These are phyloP conservation scores for Tiliqua scincoides DNA, from an alignment of 2,113 vertebrate genomes.

Conservation along the genomic window DNA sequence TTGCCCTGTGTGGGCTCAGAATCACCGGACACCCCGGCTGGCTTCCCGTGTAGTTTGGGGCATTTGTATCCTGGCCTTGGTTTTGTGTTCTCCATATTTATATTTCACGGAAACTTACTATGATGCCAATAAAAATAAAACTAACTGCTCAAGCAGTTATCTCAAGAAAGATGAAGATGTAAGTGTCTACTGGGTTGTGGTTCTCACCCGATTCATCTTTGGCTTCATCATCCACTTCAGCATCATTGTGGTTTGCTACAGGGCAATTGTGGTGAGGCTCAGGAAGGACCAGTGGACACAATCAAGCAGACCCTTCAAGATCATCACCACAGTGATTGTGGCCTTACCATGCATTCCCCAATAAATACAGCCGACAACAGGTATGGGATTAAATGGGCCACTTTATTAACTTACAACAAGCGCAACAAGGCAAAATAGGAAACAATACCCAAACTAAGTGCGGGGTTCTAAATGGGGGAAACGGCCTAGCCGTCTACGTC, in stretches of 20 bases:
- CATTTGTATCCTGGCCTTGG: conserved; percentile 46
- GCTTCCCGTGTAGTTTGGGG: conserved; percentile 75
- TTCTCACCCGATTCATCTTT: conserved; percentile 50
- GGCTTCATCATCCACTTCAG: conserved; percentile 57
- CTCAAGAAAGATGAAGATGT: too few species aligned
- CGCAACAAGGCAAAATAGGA: too few species aligned
- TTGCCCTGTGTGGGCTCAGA: conserved; percentile 84
- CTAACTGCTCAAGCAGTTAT: too few species aligned
- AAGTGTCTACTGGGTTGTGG: conserved; percentile 38
- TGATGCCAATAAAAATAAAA: too few species aligned
- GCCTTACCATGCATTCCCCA: too few species aligned
- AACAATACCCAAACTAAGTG: too few species aligned
- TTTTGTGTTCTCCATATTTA: conserved; percentile 57
- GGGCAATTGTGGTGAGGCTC: conserved; percentile 48
- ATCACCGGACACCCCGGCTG: conserved; percentile 76
- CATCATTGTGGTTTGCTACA: conserved; percentile 46
- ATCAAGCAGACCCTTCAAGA: conserved; percentile 44
- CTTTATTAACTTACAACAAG: too few species aligned
- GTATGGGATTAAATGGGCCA: too few species aligned
- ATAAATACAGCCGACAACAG: too few species aligned
- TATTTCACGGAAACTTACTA: background rate
- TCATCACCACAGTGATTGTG: conserved; percentile 55
- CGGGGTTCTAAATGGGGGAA: too few species aligned
- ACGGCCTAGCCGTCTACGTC: too few species aligned
- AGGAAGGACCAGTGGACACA: background rate